Evolutionary conservation across 1,140 invertebrate species (phyloP).

Genomic region (Pogonomyrmex barbatus): DNA sequence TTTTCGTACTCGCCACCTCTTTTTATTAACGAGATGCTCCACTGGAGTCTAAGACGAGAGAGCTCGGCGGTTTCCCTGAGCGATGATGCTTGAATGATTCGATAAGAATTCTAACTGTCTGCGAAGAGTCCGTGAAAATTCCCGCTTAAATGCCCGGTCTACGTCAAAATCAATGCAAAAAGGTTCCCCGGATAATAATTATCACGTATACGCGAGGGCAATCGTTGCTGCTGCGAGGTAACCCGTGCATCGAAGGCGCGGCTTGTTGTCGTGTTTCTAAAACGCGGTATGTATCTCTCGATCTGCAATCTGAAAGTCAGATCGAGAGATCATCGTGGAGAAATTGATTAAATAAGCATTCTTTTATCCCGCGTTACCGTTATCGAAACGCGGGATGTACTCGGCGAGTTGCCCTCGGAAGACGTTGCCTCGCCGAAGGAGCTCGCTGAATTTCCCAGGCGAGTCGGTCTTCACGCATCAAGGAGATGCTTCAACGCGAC

Average conservation of each 20-base stretch:
- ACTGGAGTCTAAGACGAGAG: slow-evolving; percentile 19
- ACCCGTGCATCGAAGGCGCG: neutral
- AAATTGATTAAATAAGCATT: slow-evolving; percentile 19
- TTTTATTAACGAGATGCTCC: neutral
- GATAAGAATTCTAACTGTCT: slow-evolving; percentile 41
- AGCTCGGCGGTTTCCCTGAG: neutral
- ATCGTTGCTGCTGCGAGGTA: neutral
- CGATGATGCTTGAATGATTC: slow-evolving; percentile 24
- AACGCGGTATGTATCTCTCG: neutral
- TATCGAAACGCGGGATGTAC: slow-evolving; percentile 12
- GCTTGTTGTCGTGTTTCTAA: neutral
- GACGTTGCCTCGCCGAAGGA: neutral
- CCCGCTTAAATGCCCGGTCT: slow-evolving; percentile 2
- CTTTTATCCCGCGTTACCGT: slow-evolving; percentile 21
- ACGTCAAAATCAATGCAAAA: neutral
- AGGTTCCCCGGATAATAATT: neutral
- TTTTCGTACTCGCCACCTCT: neutral
- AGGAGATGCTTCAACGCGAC: neutral
- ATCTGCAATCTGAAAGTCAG: neutral
- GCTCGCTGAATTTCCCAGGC: slow-evolving; percentile 4
- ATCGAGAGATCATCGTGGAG: neutral
- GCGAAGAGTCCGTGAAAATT: slow-evolving; percentile 31
- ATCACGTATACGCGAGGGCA: slow-evolving; percentile 12
- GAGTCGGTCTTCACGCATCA: slow-evolving; percentile 12
- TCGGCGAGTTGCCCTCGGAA: slow-evolving; percentile 4